Conservation (phyloP, 2,888 invertebrate genomes). For the Melinaea marsaeus region DNA sequence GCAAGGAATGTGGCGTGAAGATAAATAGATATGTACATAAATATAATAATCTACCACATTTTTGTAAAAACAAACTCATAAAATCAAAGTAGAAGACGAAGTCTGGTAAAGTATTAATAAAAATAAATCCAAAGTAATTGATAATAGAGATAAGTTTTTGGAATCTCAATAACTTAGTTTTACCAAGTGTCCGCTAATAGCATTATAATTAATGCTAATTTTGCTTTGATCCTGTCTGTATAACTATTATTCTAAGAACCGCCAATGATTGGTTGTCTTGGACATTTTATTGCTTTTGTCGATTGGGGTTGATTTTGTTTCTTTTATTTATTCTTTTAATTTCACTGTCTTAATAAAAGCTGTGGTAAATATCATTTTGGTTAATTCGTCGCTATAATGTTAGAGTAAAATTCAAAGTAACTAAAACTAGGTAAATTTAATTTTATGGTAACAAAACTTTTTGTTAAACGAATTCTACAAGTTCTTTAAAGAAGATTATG, state of each 20-base stretch:
- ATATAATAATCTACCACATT: background rate
- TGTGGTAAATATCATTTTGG: background rate
- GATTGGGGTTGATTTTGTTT: background rate
- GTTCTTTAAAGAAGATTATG: too few species aligned
- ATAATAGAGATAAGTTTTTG: background rate
- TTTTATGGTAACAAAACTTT: too few species aligned
- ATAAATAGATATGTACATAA: too few species aligned
- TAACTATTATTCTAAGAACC: conserved; percentile 7
- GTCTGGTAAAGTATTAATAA: too few species aligned
- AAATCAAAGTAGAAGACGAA: too few species aligned
- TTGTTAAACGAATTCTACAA: too few species aligned
- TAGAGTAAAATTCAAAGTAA: background rate
- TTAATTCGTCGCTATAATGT: background rate
- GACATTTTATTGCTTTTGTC: conserved; percentile 7
- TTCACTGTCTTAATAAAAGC: too few species aligned
- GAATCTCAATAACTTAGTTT: background rate
- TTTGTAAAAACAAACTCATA: background rate
- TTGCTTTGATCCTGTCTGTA: background rate
- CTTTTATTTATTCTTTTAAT: background rate
- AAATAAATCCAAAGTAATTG: background rate
- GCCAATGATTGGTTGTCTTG: conserved; percentile 22
- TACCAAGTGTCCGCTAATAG: background rate
- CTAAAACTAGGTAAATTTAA: too few species aligned
- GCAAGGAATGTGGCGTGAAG: too few species aligned
- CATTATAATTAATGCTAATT: background rate